phyloP scores from a whole-genome alignment of 30 jellyfish, hydroid and myxozoan species.

The Calvadosia cruxmelitensis region DNA sequence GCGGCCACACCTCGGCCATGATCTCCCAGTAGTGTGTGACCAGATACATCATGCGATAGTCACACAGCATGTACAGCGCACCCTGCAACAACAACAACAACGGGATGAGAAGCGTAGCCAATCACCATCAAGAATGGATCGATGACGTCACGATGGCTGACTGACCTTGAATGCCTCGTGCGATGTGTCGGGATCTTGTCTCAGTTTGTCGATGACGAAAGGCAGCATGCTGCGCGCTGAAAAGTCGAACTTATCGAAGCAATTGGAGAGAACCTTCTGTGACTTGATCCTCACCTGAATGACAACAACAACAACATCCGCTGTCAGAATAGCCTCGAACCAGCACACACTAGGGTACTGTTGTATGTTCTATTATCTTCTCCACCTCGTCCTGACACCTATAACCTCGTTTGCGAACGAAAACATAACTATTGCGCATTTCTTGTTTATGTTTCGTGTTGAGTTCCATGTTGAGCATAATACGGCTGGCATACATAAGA shows the following conservation, averaged over 20 bases:
- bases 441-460: too few relatives aligned
- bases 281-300: constrained; percentile 74
- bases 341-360: too few relatives aligned
- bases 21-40: constrained; percentile 82
- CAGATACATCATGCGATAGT: constrained; percentile 50
- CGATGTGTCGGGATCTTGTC: constrained; percentile 57
- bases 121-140: neutral
- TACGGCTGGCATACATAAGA: too few relatives aligned
- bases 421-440: too few relatives aligned
- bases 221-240: constrained; percentile 77
- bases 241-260: constrained; percentile 60
- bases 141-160: neutral
- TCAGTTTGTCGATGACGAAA: constrained; percentile 47
- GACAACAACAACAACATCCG: too few relatives aligned
- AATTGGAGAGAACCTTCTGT: constrained; percentile 48
- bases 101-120: neutral
- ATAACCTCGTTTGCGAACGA: too few relatives aligned
- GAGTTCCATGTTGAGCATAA: too few relatives aligned
- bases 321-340: too few relatives aligned
- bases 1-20: constrained; percentile 78
- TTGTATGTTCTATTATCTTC: too few relatives aligned
- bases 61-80: constrained; percentile 58
- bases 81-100: constrained; percentile 38
- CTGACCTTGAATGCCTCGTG: constrained; percentile 71
- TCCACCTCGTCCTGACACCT: too few relatives aligned